These are phyloP conservation scores for Corythornis madagascariensis DNA, from an alignment of 2,113 vertebrate genomes.

Conservation along the genomic window DNA sequence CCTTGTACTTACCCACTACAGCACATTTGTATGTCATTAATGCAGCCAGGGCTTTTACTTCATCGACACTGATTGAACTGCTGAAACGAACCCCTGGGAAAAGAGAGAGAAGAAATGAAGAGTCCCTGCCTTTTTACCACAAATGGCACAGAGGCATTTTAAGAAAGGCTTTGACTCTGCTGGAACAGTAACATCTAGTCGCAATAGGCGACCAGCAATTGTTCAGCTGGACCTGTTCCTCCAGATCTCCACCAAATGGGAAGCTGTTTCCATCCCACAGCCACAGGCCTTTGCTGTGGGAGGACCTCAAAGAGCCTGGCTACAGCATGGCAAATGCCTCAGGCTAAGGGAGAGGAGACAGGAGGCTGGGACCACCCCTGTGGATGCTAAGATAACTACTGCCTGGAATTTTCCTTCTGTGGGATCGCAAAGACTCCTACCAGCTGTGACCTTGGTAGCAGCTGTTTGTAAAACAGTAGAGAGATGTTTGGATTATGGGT, in stretches of 20 bases:
- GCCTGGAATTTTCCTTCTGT: no score
- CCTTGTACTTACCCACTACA: not conserved
- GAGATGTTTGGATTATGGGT: no score
- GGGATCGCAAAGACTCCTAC: no score
- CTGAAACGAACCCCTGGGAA: slow-evolving; percentile 29
- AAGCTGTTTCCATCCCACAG: not conserved
- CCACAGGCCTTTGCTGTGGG: not conserved
- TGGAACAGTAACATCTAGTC: not conserved
- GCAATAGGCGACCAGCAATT: not conserved
- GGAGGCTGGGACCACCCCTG: not conserved
- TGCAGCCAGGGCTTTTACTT: slow-evolving; percentile 47
- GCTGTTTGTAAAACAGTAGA: no score
- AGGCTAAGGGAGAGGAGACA: accelerated
- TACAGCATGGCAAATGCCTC: accelerated
- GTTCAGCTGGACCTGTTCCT: not conserved
- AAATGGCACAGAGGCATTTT: not conserved
- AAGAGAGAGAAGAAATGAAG: not conserved
- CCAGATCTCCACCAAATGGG: not conserved
- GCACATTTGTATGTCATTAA: slow-evolving; percentile 36
- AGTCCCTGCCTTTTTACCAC: not conserved
- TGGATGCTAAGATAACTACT: no score
- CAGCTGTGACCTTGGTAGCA: no score
- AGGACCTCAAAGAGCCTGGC: not conserved
- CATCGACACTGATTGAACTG: not conserved
- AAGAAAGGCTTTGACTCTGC: not conserved